A percentile compares a stretch with the other conserved stretches of the same genome.
Conservation (phyloP, 2,797 vertebrate species). For the Pangasius krempfi region DNA sequence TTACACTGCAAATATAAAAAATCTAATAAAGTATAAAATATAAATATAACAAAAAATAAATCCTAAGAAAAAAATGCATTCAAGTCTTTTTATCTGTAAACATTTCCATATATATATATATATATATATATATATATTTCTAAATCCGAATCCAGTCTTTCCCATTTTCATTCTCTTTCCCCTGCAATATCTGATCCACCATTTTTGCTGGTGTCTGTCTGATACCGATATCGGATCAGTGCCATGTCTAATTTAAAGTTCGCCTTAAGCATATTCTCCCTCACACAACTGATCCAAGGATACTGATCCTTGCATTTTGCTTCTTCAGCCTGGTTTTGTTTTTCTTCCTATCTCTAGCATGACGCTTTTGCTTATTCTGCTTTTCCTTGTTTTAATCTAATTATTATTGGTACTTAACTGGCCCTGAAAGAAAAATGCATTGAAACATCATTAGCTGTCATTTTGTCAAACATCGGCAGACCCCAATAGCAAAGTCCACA, state of each 20-base stretch:
- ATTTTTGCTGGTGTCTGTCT: not conserved
- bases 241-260: not conserved
- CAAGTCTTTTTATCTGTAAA: not conserved
- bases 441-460: conserved; percentile 30
- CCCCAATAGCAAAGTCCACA: conserved; percentile 29
- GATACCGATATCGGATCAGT: too few species aligned
- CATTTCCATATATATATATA: not conserved
- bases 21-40: not conserved
- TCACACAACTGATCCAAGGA: not conserved
- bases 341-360: not conserved
- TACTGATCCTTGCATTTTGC: too few species aligned
- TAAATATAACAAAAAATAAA: not conserved
- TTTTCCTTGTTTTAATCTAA: not conserved
- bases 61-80: not conserved
- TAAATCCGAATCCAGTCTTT: too few species aligned
- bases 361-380: not conserved
- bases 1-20: not conserved
- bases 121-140: too few species aligned
- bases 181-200: not conserved
- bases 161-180: not conserved
- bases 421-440: not conserved
- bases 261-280: not conserved
- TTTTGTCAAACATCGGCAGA: conserved; percentile 14
- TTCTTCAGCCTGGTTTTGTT: not conserved
- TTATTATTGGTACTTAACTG: not conserved